Conservation (phyloP, 2,797 vertebrate genomes). For the Intellagama lesueurii region DNA sequence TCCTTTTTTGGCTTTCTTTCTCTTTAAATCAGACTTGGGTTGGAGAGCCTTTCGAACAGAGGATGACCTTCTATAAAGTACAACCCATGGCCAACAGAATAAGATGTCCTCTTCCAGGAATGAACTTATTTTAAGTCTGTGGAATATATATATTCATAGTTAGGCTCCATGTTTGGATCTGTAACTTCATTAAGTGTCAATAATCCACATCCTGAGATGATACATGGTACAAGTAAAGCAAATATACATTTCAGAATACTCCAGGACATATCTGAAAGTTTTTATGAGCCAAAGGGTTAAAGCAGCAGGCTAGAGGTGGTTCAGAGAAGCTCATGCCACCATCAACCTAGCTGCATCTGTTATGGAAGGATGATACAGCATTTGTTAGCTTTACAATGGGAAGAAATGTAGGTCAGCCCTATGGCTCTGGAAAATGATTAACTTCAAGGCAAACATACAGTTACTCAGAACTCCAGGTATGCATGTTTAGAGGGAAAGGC, state of each 20-base stretch:
- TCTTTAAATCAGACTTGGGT: neutral
- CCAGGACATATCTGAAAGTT: neutral
- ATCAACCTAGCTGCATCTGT: neutral
- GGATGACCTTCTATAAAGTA: neutral
- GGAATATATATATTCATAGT: neutral
- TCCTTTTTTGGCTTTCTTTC: neutral
- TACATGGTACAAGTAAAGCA: neutral
- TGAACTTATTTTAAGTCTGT: neutral
- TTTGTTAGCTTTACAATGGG: neutral
- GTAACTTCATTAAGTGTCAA: no score
- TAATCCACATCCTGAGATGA: neutral
- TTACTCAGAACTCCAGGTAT: slow-evolving; percentile 5
- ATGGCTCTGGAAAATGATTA: neutral
- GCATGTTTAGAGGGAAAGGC: neutral
- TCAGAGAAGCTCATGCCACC: neutral
- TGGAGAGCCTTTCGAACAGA: neutral
- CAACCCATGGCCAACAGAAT: neutral
- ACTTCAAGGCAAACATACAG: neutral
- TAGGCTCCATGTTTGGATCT: no score
- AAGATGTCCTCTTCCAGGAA: neutral
- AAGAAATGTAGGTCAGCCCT: neutral
- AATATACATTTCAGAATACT: neutral
- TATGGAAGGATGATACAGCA: neutral
- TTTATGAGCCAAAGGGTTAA: neutral
- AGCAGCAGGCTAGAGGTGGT: neutral